phyloP scores from a whole-genome alignment of 2,113 vertebrate genomes.

The Thamnaconus septentrionalis region DNA sequence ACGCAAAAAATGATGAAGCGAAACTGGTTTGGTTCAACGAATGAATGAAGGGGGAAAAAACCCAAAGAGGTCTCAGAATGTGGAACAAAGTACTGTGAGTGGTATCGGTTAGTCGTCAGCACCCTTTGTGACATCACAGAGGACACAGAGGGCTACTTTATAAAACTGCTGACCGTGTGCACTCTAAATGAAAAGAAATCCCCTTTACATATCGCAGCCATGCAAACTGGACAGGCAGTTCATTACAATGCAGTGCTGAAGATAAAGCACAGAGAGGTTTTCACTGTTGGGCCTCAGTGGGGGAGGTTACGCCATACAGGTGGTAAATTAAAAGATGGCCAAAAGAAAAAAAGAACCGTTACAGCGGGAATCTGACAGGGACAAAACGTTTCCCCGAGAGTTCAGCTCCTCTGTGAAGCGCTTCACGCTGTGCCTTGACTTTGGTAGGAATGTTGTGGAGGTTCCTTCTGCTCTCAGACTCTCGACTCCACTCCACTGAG shows the following conservation, averaged over 20 bases:
- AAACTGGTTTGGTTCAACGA: too few relatives aligned
- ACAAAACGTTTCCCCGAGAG: not conserved
- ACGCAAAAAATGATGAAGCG: too few relatives aligned
- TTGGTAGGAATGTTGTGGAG: conserved; percentile 62
- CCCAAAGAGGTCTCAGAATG: too few relatives aligned
- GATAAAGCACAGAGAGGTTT: not conserved
- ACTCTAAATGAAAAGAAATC: too few relatives aligned
- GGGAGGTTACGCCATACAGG: conserved; percentile 11
- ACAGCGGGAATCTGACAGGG: conserved; percentile 24
- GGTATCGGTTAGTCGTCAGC: too few relatives aligned
- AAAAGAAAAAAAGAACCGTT: conserved; percentile 16
- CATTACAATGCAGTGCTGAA: not conserved
- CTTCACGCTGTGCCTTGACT: conserved; percentile 59
- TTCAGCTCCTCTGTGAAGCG: conserved; percentile 27
- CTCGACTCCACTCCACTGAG: conserved; percentile 5
- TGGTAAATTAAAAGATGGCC: conserved; percentile 14
- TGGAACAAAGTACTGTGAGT: too few relatives aligned
- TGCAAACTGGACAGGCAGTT: too few relatives aligned
- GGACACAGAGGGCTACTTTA: too few relatives aligned
- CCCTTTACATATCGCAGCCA: too few relatives aligned
- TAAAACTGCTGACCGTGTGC: too few relatives aligned
- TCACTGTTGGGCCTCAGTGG: conserved; percentile 20
- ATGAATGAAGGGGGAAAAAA: too few relatives aligned
- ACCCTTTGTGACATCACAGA: too few relatives aligned
- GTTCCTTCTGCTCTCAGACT: conserved; percentile 23